Conservation (phyloP, 92 coral and sea anemone species). For the Epizoanthus fatuus region DNA sequence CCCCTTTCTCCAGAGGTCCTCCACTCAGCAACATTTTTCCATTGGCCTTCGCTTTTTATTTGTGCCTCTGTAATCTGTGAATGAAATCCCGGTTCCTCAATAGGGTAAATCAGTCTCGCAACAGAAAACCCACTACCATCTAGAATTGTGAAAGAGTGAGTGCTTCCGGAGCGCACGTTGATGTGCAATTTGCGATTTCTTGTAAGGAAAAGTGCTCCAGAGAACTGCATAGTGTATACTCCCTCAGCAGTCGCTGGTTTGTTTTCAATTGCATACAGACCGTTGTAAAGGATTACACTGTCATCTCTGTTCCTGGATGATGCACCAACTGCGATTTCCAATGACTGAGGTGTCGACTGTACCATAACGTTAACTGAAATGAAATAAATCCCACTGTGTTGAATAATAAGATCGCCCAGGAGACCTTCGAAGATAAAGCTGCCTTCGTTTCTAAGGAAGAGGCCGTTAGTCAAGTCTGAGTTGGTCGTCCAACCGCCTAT, state of each 20-base stretch:
- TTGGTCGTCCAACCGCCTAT: constrained; percentile 74
- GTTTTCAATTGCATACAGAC: constrained; percentile 55
- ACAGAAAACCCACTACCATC: constrained; percentile 79
- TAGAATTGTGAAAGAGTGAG: constrained; percentile 54
- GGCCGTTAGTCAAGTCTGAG: constrained; percentile 72
- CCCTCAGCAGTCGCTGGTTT: constrained; percentile 35
- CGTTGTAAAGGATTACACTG: constrained; percentile 23
- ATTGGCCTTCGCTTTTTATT: background rate
- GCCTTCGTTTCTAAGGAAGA: constrained; percentile 60
- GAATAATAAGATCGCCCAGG: constrained; percentile 61
- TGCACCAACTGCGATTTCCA: constrained; percentile 60
- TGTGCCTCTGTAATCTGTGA: constrained; percentile 16
- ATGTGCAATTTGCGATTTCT: constrained; percentile 47
- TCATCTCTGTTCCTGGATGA: constrained; percentile 37
- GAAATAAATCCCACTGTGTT: constrained; percentile 66
- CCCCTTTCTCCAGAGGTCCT: constrained; percentile 66
- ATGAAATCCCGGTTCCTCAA: constrained; percentile 68
- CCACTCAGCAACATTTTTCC: constrained; percentile 54
- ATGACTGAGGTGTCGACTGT: constrained; percentile 35
- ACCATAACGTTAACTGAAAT: constrained; percentile 59
- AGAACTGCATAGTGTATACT: constrained; percentile 56
- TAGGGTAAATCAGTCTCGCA: constrained; percentile 68
- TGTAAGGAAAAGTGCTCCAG: constrained; percentile 64
- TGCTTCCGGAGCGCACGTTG: constrained; percentile 55
- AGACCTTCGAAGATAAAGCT: constrained; percentile 66